Evolutionary conservation across 2,888 invertebrate genomes (phyloP), one percentile per base, ranked within the genome.

Genomic region (Glyphotaelius pellucidus): DNA sequence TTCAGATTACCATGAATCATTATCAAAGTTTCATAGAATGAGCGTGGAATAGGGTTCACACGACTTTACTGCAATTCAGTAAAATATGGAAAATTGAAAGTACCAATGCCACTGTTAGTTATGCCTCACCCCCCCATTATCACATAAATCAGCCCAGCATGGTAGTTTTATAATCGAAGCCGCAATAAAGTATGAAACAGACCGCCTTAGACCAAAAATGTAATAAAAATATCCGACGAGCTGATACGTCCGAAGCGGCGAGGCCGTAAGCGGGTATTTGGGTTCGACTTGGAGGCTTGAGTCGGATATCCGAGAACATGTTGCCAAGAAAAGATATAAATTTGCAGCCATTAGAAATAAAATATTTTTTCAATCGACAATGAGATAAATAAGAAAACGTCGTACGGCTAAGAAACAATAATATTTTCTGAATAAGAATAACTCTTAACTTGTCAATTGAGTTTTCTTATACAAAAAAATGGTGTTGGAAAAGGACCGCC

Each of bases 161-260:
- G 83, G 9, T 35, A 32, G 83, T 25, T 7, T 5, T 83, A 32
- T 83, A 32, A 83, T 83, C 32, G 83, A 35, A 35, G 83, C 83
- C 83, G 83, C 83, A 83, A 83, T 83, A 83, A 83, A 83, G 32
- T 35, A 83, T 38, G 25, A 32, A 32, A 32, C 83, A 32, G 35
- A 83, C 83, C 83, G 83, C 83, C 25, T 83, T 25, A 25, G 35
- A 35, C 25, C 32, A 83, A 83, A 83, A 83, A 38, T 38, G 35
- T 32, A 32, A 32, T 67, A 83, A 35, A 32, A 83, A 83, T 25
- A 83, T 25, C 83, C 83, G 35, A 35, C 35, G 35, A 7, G 31
- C 19, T 25, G 83, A 83, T 83, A 83, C 19, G 35, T 35, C 9
- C 5, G 9, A 15, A 83, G 35, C 32, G n/a, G 25, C 35, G 32